phyloP scores from a whole-genome alignment of 2,888 invertebrate genomes.

The Nymphalis c-album region DNA sequence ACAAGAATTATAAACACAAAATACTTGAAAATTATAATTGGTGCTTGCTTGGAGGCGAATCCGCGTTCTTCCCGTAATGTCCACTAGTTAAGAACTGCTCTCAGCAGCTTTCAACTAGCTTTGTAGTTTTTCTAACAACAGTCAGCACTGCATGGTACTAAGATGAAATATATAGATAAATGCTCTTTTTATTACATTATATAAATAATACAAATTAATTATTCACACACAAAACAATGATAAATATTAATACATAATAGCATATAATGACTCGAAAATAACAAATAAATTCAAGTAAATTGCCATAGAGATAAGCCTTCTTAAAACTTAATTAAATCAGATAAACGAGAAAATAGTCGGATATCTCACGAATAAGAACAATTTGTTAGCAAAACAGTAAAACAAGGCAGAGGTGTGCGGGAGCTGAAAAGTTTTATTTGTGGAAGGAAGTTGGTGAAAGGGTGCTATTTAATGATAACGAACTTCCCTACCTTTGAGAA shows the following conservation, averaged over 20 bases:
- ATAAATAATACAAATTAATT: too few relatives aligned
- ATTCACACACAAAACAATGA: not conserved
- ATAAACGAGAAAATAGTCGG: conserved; percentile 31
- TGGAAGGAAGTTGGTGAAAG: conserved; percentile 46
- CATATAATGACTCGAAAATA: not conserved
- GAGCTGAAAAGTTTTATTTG: conserved; percentile 48
- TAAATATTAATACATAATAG: not conserved
- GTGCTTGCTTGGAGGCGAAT: too few relatives aligned
- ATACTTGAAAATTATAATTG: too few relatives aligned
- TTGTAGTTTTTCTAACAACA: too few relatives aligned
- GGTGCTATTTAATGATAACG: conserved; percentile 53
- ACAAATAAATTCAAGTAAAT: conserved; percentile 16
- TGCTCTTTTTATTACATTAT: too few relatives aligned
- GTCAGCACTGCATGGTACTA: too few relatives aligned
- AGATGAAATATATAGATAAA: not conserved
- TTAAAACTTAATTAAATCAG: conserved; percentile 28
- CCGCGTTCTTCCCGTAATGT: too few relatives aligned
- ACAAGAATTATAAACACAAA: too few relatives aligned
- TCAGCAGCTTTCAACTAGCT: too few relatives aligned
- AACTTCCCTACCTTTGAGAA: conserved; percentile 41
- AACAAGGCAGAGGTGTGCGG: conserved; percentile 41
- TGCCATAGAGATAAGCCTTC: conserved; percentile 15
- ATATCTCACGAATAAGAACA: conserved; percentile 43
- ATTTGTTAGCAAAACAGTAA: conserved; percentile 46
- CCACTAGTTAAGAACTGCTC: too few relatives aligned